These are phyloP conservation scores for Chydorus sphaericus DNA, from an alignment of 2,888 invertebrate species.

Conservation along the genomic window DNA sequence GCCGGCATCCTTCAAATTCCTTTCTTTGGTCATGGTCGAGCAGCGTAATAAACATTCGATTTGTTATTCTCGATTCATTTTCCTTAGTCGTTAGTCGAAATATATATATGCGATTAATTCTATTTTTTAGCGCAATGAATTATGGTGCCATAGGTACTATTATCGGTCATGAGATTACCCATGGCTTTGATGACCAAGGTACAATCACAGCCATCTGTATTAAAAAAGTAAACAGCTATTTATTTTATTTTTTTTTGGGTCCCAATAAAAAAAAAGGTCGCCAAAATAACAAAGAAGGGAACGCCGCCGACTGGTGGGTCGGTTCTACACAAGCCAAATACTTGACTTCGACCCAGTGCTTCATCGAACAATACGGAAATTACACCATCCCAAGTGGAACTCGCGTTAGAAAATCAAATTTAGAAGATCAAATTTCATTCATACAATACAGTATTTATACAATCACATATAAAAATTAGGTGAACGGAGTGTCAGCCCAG, in stretches of 20 bases:
- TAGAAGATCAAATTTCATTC: no score
- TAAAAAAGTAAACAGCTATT: no score
- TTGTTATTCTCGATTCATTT: slow-evolving; percentile 28
- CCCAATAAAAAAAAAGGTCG: no score
- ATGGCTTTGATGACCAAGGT: slow-evolving; percentile 31
- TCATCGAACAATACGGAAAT: slow-evolving; percentile 35
- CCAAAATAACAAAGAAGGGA: slow-evolving; percentile 37
- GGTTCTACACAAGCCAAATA: slow-evolving; percentile 34
- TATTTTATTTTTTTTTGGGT: no score
- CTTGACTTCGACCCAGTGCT: slow-evolving; percentile 34
- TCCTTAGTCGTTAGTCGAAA: slow-evolving; percentile 19
- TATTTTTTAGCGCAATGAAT: slow-evolving; percentile 49
- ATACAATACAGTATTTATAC: no score
- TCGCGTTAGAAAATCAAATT: no score
- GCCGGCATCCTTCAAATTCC: slow-evolving; percentile 84
- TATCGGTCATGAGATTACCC: slow-evolving; percentile 84
- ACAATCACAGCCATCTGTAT: not conserved
- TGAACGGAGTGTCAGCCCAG: slow-evolving; percentile 11
- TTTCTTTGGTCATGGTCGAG: slow-evolving; percentile 76
- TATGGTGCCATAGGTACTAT: slow-evolving; percentile 82
- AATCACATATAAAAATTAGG: no score
- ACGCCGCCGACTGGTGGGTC: slow-evolving; percentile 40
- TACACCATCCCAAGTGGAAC: slow-evolving; percentile 29
- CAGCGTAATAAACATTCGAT: no score
- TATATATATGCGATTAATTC: no score